Conservation (phyloP, 2,797 vertebrate genomes). For the Diglossa cyanea region DNA sequence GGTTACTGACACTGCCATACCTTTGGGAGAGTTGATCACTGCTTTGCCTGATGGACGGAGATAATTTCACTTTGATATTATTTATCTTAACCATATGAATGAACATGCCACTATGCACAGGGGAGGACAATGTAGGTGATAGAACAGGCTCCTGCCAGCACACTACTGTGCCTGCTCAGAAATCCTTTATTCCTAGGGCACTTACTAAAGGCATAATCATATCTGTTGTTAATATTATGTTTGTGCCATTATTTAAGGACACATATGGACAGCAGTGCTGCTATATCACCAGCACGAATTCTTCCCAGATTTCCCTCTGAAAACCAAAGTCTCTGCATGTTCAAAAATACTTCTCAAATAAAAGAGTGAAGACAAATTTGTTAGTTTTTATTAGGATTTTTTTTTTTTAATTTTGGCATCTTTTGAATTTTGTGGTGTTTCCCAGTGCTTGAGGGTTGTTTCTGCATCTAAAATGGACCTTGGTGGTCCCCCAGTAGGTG, state of each 20-base stretch:
- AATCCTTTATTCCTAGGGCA: neutral
- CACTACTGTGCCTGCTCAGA: neutral
- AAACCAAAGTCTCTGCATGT: neutral
- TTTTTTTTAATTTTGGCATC: neutral
- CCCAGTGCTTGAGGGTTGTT: neutral
- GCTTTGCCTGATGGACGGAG: neutral
- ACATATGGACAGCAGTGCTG: neutral
- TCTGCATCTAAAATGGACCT: neutral
- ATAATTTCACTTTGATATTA: neutral
- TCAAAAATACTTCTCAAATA: neutral
- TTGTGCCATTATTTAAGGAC: neutral
- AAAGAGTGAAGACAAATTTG: neutral
- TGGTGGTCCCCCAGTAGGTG: neutral
- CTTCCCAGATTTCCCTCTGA: neutral
- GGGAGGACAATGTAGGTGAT: neutral
- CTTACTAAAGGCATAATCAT: neutral
- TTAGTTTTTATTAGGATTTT: neutral
- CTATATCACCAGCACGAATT: neutral
- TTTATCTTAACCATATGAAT: neutral
- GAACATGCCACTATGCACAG: neutral
- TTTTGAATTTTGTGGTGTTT: neutral
- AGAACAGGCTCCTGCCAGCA: neutral
- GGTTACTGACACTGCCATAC: rapidly evolving
- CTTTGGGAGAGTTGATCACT: neutral
- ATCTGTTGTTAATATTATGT: neutral